phyloP scores from a whole-genome alignment of 2,888 invertebrate species.

The Meteorus colon region DNA sequence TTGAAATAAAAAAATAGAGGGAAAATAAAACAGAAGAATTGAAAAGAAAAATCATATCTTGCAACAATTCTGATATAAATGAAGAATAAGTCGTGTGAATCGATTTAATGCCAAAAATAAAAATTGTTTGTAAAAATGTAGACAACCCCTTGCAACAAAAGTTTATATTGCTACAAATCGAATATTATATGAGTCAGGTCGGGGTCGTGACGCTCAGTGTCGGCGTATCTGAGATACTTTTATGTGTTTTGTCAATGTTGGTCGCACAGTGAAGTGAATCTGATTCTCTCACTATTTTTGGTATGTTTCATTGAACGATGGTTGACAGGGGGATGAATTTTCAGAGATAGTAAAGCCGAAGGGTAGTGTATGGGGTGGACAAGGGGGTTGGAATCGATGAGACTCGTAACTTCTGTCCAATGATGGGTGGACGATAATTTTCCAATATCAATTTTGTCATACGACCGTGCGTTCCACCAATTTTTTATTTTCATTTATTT shows the following conservation, averaged over 20 bases:
- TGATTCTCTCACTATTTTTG: constrained; percentile 40
- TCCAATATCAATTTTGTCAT: constrained; percentile 51
- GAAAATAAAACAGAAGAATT: background rate
- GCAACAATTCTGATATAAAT: too few relatives aligned
- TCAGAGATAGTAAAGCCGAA: background rate
- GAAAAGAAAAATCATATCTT: background rate
- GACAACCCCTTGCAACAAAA: constrained; percentile 10
- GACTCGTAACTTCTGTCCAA: constrained; percentile 40
- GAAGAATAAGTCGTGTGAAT: background rate
- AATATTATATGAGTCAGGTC: constrained; percentile 1
- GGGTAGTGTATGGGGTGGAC: constrained; percentile 37
- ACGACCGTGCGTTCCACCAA: constrained; percentile 43
- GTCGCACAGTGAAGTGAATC: constrained; percentile 25
- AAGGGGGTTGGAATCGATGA: constrained; percentile 26
- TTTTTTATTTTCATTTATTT: constrained; percentile 32
- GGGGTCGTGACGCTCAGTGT: background rate
- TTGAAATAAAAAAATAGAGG: background rate
- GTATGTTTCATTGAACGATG: constrained; percentile 36
- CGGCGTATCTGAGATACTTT: constrained; percentile 51
- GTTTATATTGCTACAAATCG: constrained; percentile 13
- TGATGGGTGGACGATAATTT: constrained; percentile 44
- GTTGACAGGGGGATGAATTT: constrained; percentile 19
- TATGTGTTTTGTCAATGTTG: constrained; percentile 53
- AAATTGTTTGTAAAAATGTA: background rate
- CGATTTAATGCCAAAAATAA: background rate